phyloP scores from a whole-genome alignment of 2,888 invertebrate genomes.

The Electrophaes corylata region DNA sequence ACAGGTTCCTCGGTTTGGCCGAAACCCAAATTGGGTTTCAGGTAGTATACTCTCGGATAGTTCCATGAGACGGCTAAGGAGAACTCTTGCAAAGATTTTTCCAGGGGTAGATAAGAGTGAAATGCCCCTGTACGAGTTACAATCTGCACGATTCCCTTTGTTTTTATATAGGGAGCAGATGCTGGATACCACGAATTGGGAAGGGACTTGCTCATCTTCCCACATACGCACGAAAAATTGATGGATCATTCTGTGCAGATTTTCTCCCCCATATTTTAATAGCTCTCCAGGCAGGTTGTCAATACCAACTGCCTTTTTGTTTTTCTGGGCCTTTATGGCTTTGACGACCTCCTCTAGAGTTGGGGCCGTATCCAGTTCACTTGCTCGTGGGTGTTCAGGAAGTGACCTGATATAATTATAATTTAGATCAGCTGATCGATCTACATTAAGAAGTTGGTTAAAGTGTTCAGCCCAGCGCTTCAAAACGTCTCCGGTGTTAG shows the following conservation, averaged over 20 bases:
- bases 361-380: neutral
- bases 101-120: conserved; percentile 5
- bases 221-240: conserved; percentile 1
- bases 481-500: neutral
- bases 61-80: neutral
- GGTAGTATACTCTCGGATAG: conserved; percentile 2
- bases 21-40: conserved; percentile 13
- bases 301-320: conserved; percentile 3
- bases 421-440: conserved; percentile 5
- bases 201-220: neutral
- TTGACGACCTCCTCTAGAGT: neutral
- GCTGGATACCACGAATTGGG: neutral
- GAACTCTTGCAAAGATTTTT: conserved; percentile 5
- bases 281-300: no score
- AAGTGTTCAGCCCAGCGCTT: conserved; percentile 7
- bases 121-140: conserved; percentile 11
- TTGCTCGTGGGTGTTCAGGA: neutral
- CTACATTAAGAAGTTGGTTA: conserved; percentile 5
- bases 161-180: conserved; percentile 3
- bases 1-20: no score
- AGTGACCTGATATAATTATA: neutral
- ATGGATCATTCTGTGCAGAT: neutral
- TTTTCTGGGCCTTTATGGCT: neutral
- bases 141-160: neutral
- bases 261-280: conserved; percentile 7